These are phyloP conservation scores for Phrixothrix hirtus DNA, from an alignment of 2,888 invertebrate genomes.

Conservation along the genomic window DNA sequence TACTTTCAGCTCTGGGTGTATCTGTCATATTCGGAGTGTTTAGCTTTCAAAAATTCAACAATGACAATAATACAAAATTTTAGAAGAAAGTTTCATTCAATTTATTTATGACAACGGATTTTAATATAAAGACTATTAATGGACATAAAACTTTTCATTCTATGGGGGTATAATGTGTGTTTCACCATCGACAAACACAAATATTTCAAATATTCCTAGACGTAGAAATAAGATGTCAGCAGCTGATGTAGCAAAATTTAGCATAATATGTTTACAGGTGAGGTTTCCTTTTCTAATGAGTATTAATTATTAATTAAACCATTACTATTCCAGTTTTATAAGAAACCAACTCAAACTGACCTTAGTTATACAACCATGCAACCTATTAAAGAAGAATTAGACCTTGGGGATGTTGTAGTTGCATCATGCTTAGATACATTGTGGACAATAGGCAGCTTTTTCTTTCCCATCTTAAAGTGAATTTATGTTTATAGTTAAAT, in stretches of 20 bases:
- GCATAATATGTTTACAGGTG: neutral
- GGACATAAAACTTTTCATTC: constrained; percentile 4
- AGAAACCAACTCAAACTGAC: neutral
- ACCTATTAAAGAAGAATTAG: neutral
- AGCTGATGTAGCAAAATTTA: neutral
- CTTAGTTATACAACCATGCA: neutral
- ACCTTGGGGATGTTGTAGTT: too few relatives aligned
- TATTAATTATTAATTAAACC: neutral
- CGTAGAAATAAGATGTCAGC: neutral
- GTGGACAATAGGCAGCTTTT: neutral
- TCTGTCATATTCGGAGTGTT: too few relatives aligned
- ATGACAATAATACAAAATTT: too few relatives aligned
- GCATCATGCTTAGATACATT: too few relatives aligned
- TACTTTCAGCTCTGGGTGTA: constrained; percentile 3
- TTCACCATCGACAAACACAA: neutral
- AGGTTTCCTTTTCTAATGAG: neutral
- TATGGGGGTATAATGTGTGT: constrained; percentile 5
- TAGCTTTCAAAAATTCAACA: too few relatives aligned
- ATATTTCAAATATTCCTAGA: neutral
- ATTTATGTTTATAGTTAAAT: constrained; percentile 1
- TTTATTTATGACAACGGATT: constrained; percentile 3
- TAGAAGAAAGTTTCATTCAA: too few relatives aligned
- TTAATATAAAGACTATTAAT: constrained; percentile 1
- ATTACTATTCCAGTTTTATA: constrained; percentile 1
- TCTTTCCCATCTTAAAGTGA: neutral